Base-by-base conservation (phyloP, 2,113 vertebrate species). In the Melanerpes formicivorus region DNA sequence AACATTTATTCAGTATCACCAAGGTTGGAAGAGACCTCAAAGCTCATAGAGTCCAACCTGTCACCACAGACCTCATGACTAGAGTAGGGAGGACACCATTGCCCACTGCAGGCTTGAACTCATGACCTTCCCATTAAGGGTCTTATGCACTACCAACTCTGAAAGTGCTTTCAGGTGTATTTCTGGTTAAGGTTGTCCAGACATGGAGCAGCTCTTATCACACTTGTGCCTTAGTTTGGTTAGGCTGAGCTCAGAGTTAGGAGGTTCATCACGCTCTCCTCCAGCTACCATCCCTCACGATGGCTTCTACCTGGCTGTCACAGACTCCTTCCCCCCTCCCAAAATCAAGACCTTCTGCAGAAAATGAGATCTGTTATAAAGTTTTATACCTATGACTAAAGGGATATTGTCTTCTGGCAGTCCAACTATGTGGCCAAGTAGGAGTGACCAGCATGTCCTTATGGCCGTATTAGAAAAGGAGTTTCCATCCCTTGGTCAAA, bases 291-390 rank as follows among this genome's bases (percentile, higher is more conserved):
- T 6, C 13, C 16, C 15, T 62, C 26, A 37, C 26, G 30, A 70
- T 72, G 42, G 8, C 19, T 63, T 82, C 23, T n/a, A 14, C 0
- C 0, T 19, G 48, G 6, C 27, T 80, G 22, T 37, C 25, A 40
- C 23, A 10, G 16, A 46, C 22, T 50, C 19, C 48, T 50, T 17
- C 18, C 15, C 18, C 52, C 25, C 11, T 25, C 25, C 52, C 52
- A 74, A 86, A 77, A 59, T 42, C 32, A 80, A 87, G 63, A 83
- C 11, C 8, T 30, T 60, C 37, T 78, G 11, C 12, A 78, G 72
- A 23, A 73, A 79, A 82, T 5, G 10, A 69, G 18, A 18, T 3
- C 10, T 79, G 50, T 32, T 18, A 75, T 59, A 65, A 75, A 8
- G 3, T 78, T 75, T 62, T 70, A 65, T 59, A 10, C 4, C 32